Conservation (phyloP, 2,113 vertebrate species). For the Piliocolobus tephrosceles region DNA sequence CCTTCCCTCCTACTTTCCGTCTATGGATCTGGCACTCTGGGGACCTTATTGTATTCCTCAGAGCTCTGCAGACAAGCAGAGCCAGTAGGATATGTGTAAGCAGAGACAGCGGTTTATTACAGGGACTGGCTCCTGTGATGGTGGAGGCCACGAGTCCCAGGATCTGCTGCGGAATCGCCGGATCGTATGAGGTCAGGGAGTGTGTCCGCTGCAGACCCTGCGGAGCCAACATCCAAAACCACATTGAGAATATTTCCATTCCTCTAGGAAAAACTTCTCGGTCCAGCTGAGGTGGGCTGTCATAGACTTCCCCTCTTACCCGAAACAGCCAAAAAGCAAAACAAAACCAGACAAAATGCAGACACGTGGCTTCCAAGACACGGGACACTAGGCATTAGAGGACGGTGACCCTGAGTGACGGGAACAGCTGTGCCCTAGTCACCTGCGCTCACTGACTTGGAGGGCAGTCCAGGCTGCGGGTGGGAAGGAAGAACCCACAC, state of each 20-base stretch:
- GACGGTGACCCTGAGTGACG: not conserved
- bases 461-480: not conserved
- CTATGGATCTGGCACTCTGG: too few relatives aligned
- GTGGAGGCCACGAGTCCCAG: too few relatives aligned
- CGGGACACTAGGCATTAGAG: rapidly evolving
- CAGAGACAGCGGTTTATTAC: not conserved
- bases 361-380: not conserved
- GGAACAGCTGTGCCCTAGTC: rapidly evolving
- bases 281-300: not conserved
- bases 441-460: not conserved
- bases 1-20: not conserved
- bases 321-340: not conserved
- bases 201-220: rapidly evolving
- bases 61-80: not conserved
- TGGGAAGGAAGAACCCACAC: not conserved
- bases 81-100: too few relatives aligned
- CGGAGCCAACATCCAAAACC: not conserved
- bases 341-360: not conserved
- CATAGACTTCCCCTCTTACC: not conserved
- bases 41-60: not conserved
- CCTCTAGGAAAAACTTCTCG: not conserved
- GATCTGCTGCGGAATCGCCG: not conserved
- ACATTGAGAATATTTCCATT: not conserved
- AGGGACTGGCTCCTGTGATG: too few relatives aligned
- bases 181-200: not conserved